phyloP scores from a whole-genome alignment of 2,888 invertebrate species.

The Choristoneura rosaceana region DNA sequence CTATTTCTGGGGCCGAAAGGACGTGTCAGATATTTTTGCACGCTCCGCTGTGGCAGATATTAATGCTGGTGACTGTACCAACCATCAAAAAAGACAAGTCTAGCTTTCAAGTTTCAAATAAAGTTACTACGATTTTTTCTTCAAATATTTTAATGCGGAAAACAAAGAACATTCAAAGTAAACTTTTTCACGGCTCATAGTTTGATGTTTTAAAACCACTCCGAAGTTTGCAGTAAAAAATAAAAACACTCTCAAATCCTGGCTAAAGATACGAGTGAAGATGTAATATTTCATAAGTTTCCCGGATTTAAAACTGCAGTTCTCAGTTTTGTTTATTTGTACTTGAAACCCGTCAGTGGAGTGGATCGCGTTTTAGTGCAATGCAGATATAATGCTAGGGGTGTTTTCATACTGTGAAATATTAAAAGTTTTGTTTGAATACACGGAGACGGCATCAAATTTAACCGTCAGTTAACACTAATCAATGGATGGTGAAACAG shows the following conservation, averaged over 20 bases:
- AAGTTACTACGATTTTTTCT: too few relatives aligned
- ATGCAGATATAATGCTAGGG: neutral
- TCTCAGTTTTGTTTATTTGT: constrained; percentile 14
- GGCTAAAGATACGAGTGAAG: constrained; percentile 2
- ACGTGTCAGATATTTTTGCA: too few relatives aligned
- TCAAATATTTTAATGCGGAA: too few relatives aligned
- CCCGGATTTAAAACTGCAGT: constrained; percentile 8
- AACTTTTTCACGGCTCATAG: neutral
- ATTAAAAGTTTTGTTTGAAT: too few relatives aligned
- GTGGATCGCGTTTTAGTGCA: neutral
- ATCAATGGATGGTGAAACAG: too few relatives aligned
- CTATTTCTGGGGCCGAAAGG: too few relatives aligned
- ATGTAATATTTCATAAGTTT: constrained; percentile 12
- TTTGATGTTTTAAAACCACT: constrained; percentile 14
- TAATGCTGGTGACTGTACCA: too few relatives aligned
- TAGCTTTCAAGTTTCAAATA: too few relatives aligned
- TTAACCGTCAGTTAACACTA: too few relatives aligned
- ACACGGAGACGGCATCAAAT: too few relatives aligned
- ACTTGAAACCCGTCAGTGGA: neutral
- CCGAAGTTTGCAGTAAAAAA: constrained; percentile 3
- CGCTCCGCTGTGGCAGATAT: too few relatives aligned
- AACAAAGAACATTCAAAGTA: neutral
- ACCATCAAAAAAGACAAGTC: too few relatives aligned
- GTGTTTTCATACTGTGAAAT: neutral
- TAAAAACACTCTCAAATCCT: neutral